Evolutionary conservation across 2,888 invertebrate genomes (phyloP).

Genomic region (Trilocha varians): DNA sequence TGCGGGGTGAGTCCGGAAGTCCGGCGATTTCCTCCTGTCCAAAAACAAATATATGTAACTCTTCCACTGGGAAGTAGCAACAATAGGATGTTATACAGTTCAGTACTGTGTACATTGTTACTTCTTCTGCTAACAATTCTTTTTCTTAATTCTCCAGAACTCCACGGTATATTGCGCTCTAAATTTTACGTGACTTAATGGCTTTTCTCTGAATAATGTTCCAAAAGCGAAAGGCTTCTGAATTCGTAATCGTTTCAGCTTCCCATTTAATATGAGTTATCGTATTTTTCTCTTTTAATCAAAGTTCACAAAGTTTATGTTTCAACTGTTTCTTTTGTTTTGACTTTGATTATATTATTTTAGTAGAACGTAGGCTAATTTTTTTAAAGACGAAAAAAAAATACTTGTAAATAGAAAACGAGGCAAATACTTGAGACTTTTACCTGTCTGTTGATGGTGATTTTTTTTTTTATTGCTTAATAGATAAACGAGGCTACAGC

Average conservation of each 20-base stretch:
- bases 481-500: no score
- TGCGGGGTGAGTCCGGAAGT: no score
- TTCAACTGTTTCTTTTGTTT: not conserved
- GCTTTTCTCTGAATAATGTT: not conserved
- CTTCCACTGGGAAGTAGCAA: conserved; percentile 16
- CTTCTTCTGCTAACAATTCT: not conserved
- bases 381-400: no score
- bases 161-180: not conserved
- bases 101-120: not conserved
- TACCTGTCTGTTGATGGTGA: no score
- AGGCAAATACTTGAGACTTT: no score
- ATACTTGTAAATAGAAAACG: no score
- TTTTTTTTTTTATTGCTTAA: no score
- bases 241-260: not conserved
- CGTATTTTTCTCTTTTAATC: not conserved
- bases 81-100: no score
- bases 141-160: not conserved
- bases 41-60: no score
- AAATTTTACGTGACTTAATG: not conserved
- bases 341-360: no score
- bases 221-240: not conserved
- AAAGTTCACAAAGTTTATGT: not conserved
- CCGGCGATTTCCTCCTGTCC: no score
- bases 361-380: no score
- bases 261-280: not conserved